phyloP scores from a whole-genome alignment of 2,113 vertebrate species.

The Psephotus haematonotus region DNA sequence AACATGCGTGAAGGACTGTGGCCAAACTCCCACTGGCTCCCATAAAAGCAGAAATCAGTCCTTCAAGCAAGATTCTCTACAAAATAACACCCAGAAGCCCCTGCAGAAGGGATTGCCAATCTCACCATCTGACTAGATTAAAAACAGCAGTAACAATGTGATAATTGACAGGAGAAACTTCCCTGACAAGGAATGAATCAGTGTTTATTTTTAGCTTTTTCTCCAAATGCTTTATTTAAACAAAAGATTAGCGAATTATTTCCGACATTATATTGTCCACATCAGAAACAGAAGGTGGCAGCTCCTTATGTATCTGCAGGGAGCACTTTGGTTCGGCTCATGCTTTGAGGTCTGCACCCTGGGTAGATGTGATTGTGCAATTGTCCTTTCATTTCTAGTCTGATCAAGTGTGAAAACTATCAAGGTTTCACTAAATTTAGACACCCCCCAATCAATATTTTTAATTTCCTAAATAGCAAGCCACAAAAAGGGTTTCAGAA shows the following conservation, averaged over 20 bases:
- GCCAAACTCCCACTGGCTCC: conserved; percentile 68
- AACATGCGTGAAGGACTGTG: conserved; percentile 60
- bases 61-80: conserved; percentile 64
- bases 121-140: conserved; percentile 70
- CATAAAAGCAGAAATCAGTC: conserved; percentile 68
- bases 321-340: not conserved
- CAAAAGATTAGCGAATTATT: conserved; percentile 61
- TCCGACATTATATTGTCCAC: conserved; percentile 14
- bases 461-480: not conserved
- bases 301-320: not conserved
- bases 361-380: not conserved
- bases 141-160: conserved; percentile 71
- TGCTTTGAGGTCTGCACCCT: not conserved
- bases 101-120: conserved; percentile 69
- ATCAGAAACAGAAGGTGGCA: conserved; percentile 8
- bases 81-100: conserved; percentile 68
- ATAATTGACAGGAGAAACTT: conserved; percentile 72
- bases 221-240: conserved; percentile 54
- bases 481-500: not conserved
- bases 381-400: not conserved
- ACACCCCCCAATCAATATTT: not conserved
- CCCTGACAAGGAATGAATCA: conserved; percentile 68
- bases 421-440: not conserved
- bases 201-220: conserved; percentile 65
- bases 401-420: not conserved